A percentile compares a stretch with the other conserved stretches of the same genome.
phyloP scores from a whole-genome alignment of 2,888 invertebrate species.

The Limulus polyphemus region DNA sequence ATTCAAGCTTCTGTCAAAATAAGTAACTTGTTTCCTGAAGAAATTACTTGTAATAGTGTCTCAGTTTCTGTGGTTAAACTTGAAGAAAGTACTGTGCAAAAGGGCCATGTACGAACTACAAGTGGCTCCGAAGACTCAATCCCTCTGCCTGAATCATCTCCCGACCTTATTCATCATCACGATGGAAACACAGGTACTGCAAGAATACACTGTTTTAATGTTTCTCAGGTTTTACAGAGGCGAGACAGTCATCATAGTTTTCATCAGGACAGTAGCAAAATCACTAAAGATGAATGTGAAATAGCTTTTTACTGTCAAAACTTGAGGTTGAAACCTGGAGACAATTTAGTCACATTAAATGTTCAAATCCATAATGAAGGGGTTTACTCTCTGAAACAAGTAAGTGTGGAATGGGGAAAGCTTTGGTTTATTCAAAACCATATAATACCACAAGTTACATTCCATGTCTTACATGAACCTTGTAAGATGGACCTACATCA shows the following conservation, averaged over 20 bases:
- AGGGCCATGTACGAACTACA: no score
- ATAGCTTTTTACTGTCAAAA: slow-evolving; percentile 43
- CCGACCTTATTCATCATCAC: background rate
- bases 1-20: slow-evolving; percentile 14
- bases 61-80: slow-evolving; percentile 11
- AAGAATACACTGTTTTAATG: slow-evolving; percentile 46
- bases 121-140: slow-evolving; percentile 8
- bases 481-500: slow-evolving; percentile 10
- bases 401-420: slow-evolving; percentile 22
- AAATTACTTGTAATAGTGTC: slow-evolving; percentile 12
- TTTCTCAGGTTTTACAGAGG: slow-evolving; percentile 38
- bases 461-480: slow-evolving; percentile 15
- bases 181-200: slow-evolving; percentile 5
- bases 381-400: slow-evolving; percentile 13
- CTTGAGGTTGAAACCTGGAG: slow-evolving; percentile 39
- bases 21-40: slow-evolving; percentile 16
- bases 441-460: slow-evolving; percentile 13
- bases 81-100: slow-evolving; percentile 3
- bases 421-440: slow-evolving; percentile 16
- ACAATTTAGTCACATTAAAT: slow-evolving; percentile 37
- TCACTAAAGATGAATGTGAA: slow-evolving; percentile 52
- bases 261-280: slow-evolving; percentile 52
- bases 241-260: slow-evolving; percentile 39
- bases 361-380: slow-evolving; percentile 31
- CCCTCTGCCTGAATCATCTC: background rate